Percentiles rank a stretch among this genome's conserved stretches.
Evolutionary conservation across 2,888 invertebrate species (phyloP).

Genomic region (Pheosia tremula): DNA sequence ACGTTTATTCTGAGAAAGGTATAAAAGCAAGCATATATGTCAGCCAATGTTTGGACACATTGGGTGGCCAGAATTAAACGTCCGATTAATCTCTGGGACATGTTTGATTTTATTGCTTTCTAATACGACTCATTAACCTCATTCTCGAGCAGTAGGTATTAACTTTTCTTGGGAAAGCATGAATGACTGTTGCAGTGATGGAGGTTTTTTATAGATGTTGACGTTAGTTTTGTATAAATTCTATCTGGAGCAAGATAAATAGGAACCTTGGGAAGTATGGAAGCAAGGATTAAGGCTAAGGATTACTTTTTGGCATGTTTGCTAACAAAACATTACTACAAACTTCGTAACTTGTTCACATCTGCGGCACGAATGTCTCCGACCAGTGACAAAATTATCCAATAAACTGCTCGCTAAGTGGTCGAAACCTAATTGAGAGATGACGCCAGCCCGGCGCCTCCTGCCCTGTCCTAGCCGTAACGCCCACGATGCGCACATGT

Average conservation of each 20-base stretch:
- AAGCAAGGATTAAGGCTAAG: too few relatives aligned
- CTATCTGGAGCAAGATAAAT: too few relatives aligned
- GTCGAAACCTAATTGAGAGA: conserved; percentile 7
- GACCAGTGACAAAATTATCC: conserved; percentile 31
- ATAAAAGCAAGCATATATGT: neutral
- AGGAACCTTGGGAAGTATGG: too few relatives aligned
- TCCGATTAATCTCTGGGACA: neutral
- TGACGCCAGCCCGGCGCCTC: conserved; percentile 39
- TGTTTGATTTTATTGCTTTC: neutral
- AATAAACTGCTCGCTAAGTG: conserved; percentile 38
- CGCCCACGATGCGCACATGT: conserved; percentile 3
- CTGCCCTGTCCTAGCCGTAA: conserved; percentile 9
- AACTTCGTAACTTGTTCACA: neutral
- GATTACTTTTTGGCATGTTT: too few relatives aligned
- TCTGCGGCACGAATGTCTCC: conserved; percentile 3
- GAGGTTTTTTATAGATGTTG: neutral
- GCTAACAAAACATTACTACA: too few relatives aligned
- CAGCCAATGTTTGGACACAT: neutral
- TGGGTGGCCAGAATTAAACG: neutral
- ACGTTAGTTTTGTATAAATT: neutral
- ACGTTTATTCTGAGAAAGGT: neutral
- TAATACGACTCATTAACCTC: neutral
- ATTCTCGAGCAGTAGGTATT: neutral
- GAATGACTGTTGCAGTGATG: neutral
- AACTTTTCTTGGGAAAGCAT: neutral